A percentile compares a stretch with the other conserved stretches of the same genome.
Evolutionary conservation across 2,797 vertebrate genomes (phyloP).

Genomic region (Scomberomorus guttatus): DNA sequence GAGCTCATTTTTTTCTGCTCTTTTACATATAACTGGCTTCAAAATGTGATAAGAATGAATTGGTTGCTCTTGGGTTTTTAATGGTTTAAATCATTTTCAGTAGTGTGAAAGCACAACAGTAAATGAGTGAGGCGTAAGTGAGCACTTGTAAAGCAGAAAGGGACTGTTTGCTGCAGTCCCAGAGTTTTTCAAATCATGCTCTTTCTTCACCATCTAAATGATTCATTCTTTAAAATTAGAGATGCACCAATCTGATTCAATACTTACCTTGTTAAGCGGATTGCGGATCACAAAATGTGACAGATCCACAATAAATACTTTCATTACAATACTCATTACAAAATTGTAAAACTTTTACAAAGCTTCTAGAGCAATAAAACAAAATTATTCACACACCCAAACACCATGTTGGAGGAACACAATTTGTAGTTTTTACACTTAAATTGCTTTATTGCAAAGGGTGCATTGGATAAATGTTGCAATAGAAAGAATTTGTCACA

Average conservation of each 20-base stretch:
- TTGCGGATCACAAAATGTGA: too few relatives aligned
- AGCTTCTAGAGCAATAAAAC: too few relatives aligned
- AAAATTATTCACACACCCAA: too few relatives aligned
- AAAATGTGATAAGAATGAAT: background rate
- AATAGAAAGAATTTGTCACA: slow-evolving; percentile 4
- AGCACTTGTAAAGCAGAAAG: background rate
- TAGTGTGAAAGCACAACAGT: background rate
- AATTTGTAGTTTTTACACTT: background rate
- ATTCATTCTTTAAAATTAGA: too few relatives aligned
- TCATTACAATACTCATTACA: too few relatives aligned
- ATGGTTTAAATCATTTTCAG: background rate
- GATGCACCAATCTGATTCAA: too few relatives aligned
- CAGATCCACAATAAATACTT: too few relatives aligned
- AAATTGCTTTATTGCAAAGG: background rate
- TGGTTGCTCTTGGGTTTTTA: background rate
- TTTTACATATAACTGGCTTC: background rate
- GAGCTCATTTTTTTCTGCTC: too few relatives aligned
- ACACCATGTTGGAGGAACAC: too few relatives aligned
- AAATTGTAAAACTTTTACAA: too few relatives aligned
- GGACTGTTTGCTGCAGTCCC: background rate
- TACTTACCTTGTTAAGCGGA: too few relatives aligned
- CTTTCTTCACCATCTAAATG: too few relatives aligned
- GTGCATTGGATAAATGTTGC: background rate
- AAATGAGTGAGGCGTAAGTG: background rate
- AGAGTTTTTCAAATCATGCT: background rate